Evolutionary conservation across 2,888 invertebrate genomes (phyloP).

Genomic region (Amaurobius ferox): DNA sequence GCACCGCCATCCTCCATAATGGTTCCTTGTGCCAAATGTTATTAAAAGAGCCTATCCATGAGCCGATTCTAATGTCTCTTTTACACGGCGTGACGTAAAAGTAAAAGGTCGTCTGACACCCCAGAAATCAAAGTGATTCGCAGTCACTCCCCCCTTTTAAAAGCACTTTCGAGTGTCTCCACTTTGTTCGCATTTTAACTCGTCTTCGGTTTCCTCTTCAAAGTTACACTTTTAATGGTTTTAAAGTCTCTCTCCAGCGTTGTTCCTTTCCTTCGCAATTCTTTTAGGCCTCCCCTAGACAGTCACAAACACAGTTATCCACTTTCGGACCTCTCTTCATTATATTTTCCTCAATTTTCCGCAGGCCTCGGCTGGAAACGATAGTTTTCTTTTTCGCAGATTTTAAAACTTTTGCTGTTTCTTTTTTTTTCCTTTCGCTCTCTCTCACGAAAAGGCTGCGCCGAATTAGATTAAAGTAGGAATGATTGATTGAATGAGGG

Average conservation of each 20-base stretch:
- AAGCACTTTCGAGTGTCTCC: constrained; percentile 68
- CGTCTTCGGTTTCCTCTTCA: constrained; percentile 34
- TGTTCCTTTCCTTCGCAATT: constrained; percentile 21
- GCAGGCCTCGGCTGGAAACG: neutral
- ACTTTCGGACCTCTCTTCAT: constrained; percentile 63
- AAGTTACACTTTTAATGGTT: constrained; percentile 71
- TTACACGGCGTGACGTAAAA: neutral
- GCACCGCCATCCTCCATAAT: no score
- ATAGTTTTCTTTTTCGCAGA: neutral
- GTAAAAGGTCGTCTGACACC: constrained; percentile 13
- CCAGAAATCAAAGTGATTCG: constrained; percentile 1
- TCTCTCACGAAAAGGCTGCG: constrained; percentile 17
- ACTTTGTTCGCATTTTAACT: constrained; percentile 72
- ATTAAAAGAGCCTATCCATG: neutral
- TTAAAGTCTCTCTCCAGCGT: constrained; percentile 60
- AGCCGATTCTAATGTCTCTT: neutral
- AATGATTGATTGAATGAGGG: constrained; percentile 63
- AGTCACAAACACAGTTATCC: constrained; percentile 68
- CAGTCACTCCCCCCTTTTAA: constrained; percentile 56
- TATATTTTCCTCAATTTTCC: constrained; percentile 69
- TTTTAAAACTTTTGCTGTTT: constrained; percentile 26
- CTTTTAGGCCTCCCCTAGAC: constrained; percentile 28
- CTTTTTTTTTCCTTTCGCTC: neutral
- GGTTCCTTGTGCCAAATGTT: no score
- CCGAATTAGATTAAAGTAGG: constrained; percentile 64